Percentiles rank a stretch among this genome's conserved stretches.
Evolutionary conservation across 2,113 vertebrate species (phyloP).

Genomic region (Butorides virescens): DNA sequence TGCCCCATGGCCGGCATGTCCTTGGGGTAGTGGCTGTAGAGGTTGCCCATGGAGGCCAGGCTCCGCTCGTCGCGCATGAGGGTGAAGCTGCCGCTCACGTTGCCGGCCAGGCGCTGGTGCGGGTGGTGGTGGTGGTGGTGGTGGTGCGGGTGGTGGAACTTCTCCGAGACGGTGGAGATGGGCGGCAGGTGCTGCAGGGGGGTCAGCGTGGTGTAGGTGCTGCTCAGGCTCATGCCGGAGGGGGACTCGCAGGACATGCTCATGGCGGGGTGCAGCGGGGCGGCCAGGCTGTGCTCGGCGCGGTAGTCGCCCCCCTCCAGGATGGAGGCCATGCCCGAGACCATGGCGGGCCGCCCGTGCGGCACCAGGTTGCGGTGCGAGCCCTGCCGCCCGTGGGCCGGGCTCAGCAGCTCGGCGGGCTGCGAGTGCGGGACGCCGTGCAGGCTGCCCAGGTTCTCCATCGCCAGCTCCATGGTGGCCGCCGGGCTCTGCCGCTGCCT

Average conservation of each 20-base stretch:
- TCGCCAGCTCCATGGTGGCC: slow-evolving; percentile 91
- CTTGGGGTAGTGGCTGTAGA: slow-evolving; percentile 95
- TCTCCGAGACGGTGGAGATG: slow-evolving; percentile 93
- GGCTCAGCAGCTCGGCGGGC: slow-evolving; percentile 90
- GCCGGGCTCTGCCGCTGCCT: slow-evolving; percentile 69
- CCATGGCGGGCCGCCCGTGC: slow-evolving; percentile 88
- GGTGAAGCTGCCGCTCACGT: slow-evolving; percentile 95
- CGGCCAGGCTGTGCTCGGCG: slow-evolving; percentile 86
- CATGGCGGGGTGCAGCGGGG: slow-evolving; percentile 92
- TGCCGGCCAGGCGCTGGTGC: slow-evolving; percentile 89
- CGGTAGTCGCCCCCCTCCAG: slow-evolving; percentile 94
- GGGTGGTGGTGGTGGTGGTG: slow-evolving; percentile 86
- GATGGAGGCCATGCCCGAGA: slow-evolving; percentile 90
- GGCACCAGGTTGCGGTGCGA: slow-evolving; percentile 90
- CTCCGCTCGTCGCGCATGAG: slow-evolving; percentile 94
- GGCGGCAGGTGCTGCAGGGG: slow-evolving; percentile 96
- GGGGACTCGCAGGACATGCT: slow-evolving; percentile 94
- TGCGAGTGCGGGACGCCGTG: slow-evolving; percentile 90
- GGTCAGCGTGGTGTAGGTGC: slow-evolving; percentile 95
- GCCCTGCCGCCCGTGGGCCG: slow-evolving; percentile 83
- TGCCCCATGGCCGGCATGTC: slow-evolving; percentile 94
- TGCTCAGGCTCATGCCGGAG: slow-evolving; percentile 89
- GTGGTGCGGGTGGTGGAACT: slow-evolving; percentile 91
- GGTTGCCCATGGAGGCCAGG: slow-evolving; percentile 92
- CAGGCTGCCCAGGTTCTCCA: slow-evolving; percentile 93